Conservation (phyloP, 1,140 invertebrate genomes). For the Drosophila pectinifera region DNA sequence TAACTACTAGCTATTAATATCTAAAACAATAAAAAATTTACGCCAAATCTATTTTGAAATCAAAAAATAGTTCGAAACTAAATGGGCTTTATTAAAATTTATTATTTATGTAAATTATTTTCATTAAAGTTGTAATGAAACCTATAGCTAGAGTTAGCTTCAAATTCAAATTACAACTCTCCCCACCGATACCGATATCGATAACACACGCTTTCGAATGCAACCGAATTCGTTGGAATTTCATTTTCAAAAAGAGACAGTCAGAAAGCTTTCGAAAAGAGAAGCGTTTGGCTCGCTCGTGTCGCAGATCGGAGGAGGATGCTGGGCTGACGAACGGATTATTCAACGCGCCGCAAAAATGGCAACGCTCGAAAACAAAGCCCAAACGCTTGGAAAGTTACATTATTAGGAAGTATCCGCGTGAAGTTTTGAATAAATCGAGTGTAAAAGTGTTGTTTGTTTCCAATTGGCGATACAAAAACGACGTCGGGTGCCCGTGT, state of each 20-base stretch:
- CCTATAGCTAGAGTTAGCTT: not conserved
- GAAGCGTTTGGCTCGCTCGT: slow-evolving; percentile 26
- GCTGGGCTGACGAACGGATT: slow-evolving; percentile 70
- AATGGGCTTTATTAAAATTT: too few species aligned
- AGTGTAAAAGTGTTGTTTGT: slow-evolving; percentile 29
- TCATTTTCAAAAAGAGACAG: slow-evolving; percentile 20
- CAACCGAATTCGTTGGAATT: slow-evolving; percentile 12
- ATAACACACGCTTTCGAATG: slow-evolving; percentile 1
- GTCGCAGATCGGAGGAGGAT: slow-evolving; percentile 53
- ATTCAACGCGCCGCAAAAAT: slow-evolving; percentile 76
- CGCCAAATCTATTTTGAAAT: not conserved
- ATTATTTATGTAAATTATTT: too few species aligned
- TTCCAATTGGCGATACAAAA: slow-evolving; percentile 37
- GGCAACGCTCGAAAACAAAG: slow-evolving; percentile 50
- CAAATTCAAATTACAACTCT: not conserved
- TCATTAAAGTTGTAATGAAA: too few species aligned
- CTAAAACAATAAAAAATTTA: not conserved
- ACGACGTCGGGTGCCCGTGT: slow-evolving; percentile 50
- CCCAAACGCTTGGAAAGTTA: slow-evolving; percentile 45
- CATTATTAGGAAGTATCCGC: slow-evolving; percentile 26
- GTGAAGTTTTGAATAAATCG: slow-evolving; percentile 8
- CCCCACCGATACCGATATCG: slow-evolving; percentile 2
- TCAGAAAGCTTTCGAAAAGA: slow-evolving; percentile 39
- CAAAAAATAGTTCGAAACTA: too few species aligned
- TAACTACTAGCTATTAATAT: not conserved